Evolutionary conservation across 2,888 invertebrate species (phyloP).

Genomic region (Heteromurus nitidus): DNA sequence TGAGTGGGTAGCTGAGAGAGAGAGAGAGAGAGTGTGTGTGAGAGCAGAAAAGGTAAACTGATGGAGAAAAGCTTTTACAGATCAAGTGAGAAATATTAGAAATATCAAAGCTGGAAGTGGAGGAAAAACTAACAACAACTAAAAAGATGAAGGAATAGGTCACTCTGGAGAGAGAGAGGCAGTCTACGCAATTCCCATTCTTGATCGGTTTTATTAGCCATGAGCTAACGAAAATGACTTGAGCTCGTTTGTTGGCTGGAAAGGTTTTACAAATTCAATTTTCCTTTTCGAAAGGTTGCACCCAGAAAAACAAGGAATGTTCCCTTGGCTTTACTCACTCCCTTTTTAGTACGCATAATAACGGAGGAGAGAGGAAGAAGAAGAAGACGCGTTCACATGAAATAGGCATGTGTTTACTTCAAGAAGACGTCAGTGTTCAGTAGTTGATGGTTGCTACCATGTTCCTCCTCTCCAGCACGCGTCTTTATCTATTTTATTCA

Average conservation of each 20-base stretch:
- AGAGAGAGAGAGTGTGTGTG: not conserved
- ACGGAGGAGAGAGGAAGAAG: no score
- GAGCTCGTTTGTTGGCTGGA: conserved; percentile 18
- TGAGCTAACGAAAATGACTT: conserved; percentile 26
- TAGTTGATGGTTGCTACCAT: no score
- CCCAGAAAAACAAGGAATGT: no score
- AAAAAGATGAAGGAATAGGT: not conserved
- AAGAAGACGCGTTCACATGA: no score
- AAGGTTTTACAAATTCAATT: conserved; percentile 47
- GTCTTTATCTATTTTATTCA: no score
- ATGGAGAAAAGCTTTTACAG: conserved; percentile 43
- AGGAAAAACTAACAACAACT: no score
- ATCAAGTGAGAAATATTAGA: conserved; percentile 15
- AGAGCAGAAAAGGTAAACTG: conserved; percentile 24
- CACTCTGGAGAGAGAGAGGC: not conserved
- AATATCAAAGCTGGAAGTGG: conserved; percentile 46
- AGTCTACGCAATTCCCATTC: not conserved
- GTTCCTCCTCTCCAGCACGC: no score
- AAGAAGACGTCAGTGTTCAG: no score
- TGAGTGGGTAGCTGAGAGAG: conserved; percentile 9
- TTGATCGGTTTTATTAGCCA: not conserved
- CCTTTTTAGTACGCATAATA: no score
- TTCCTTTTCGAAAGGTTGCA: not conserved
- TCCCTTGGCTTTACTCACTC: no score
- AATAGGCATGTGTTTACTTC: no score